Conservation (phyloP, 2,797 vertebrate genomes). For the Macropus fuliginosus region DNA sequence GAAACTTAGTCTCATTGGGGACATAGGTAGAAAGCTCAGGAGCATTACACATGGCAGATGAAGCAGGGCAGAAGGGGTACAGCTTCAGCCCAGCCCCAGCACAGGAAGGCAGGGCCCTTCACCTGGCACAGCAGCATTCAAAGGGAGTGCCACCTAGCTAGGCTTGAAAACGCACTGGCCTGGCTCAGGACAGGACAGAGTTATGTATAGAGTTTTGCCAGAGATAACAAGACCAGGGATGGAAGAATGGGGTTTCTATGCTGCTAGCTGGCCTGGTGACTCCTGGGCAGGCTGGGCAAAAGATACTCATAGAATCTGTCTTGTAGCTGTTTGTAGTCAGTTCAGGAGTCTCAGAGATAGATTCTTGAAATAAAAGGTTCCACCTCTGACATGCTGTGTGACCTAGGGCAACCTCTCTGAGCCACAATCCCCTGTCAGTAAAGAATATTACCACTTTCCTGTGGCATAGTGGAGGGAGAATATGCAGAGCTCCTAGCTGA, state of each 20-base stretch:
- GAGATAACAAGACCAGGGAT: neutral
- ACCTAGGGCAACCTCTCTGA: neutral
- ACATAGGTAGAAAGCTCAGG: neutral
- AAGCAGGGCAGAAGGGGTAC: neutral
- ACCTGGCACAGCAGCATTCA: constrained; percentile 10
- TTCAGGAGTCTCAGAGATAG: accelerated
- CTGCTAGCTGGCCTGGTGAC: constrained; percentile 59
- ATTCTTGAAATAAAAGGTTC: constrained; percentile 49
- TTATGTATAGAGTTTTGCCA: neutral
- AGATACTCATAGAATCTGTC: neutral
- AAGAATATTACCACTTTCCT: neutral
- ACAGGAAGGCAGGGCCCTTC: neutral
- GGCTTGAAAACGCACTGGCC: neutral
- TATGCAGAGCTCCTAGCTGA: neutral
- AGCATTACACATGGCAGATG: neutral
- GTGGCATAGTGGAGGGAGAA: neutral
- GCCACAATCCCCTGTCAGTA: neutral
- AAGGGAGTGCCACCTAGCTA: constrained; percentile 34
- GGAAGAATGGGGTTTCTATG: constrained; percentile 74
- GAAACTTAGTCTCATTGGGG: neutral
- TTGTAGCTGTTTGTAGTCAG: neutral
- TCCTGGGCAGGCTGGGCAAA: constrained; percentile 37
- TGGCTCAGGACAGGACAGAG: constrained; percentile 53
- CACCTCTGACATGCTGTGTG: neutral
- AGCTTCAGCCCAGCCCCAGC: neutral